These are phyloP conservation scores for Lathamus discolor DNA, from an alignment of 2,113 vertebrate genomes.

Conservation along the genomic window DNA sequence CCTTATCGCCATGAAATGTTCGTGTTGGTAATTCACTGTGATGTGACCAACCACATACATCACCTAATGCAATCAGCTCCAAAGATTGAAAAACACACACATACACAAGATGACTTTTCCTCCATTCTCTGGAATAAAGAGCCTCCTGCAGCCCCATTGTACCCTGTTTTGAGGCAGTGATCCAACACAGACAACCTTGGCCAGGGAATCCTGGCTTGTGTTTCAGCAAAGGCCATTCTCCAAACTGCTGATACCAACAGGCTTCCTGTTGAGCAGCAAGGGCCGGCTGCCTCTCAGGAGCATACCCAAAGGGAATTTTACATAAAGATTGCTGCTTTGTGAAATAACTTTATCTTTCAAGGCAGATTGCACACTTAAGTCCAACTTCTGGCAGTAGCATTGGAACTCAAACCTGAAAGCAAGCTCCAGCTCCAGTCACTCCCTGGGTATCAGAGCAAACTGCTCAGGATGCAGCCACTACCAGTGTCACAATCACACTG, in stretches of 20 bases:
- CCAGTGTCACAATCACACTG: not conserved
- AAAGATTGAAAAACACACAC: not conserved
- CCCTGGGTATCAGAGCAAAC: not conserved
- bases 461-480: not conserved
- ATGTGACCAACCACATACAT: not conserved
- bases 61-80: not conserved
- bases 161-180: not conserved
- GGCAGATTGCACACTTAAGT: not conserved
- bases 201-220: not conserved
- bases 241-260: not conserved
- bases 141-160: not conserved
- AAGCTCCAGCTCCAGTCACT: not conserved
- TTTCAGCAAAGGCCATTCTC: not conserved
- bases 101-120: not conserved
- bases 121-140: not conserved
- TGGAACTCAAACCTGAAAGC: not conserved
- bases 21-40: not conserved
- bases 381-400: not conserved
- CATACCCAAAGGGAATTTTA: not conserved
- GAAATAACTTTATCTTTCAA: not conserved
- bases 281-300: not conserved
- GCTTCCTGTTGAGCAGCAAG: not conserved
- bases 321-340: not conserved
- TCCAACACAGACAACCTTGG: not conserved
- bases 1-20: constrained; percentile 5